Conservation (phyloP, 2,888 invertebrate species). For the Abrostola tripartita region DNA sequence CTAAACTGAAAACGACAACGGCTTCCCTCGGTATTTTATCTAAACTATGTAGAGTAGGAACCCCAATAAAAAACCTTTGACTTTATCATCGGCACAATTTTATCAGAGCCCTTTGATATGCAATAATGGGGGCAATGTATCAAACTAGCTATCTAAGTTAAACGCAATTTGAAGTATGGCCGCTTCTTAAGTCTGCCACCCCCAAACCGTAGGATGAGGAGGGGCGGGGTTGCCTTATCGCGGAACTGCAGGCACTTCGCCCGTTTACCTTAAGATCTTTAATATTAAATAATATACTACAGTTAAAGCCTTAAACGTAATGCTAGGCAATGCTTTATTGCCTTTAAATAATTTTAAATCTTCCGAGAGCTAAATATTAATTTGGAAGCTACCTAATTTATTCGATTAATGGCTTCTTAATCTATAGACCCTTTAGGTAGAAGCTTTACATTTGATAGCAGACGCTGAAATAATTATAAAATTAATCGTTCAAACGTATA, state of each 20-base stretch:
- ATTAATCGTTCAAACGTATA: conserved; percentile 31
- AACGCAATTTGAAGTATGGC: conserved; percentile 88
- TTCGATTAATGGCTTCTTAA: conserved; percentile 35
- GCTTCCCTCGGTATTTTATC: conserved; percentile 48
- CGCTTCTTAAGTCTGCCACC: conserved; percentile 82
- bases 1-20: conserved; percentile 49
- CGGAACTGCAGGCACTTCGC: conserved; percentile 86
- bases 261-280: conserved; percentile 88
- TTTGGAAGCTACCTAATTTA: conserved; percentile 38
- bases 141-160: conserved; percentile 87
- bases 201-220: conserved; percentile 70
- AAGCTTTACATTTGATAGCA: conserved; percentile 23
- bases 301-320: conserved; percentile 81
- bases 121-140: conserved; percentile 86
- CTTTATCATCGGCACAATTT: conserved; percentile 73
- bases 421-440: conserved; percentile 25
- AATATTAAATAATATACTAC: conserved; percentile 88
- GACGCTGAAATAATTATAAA: conserved; percentile 32
- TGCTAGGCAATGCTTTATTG: conserved; percentile 74
- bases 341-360: conserved; percentile 47
- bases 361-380: conserved; percentile 42
- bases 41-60: conserved; percentile 64
- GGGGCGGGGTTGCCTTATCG: conserved; percentile 81
- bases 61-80: conserved; percentile 63
- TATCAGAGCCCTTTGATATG: conserved; percentile 85